phyloP scores from a whole-genome alignment of 92 coral and sea anemone species.

The Porites cylindrica region DNA sequence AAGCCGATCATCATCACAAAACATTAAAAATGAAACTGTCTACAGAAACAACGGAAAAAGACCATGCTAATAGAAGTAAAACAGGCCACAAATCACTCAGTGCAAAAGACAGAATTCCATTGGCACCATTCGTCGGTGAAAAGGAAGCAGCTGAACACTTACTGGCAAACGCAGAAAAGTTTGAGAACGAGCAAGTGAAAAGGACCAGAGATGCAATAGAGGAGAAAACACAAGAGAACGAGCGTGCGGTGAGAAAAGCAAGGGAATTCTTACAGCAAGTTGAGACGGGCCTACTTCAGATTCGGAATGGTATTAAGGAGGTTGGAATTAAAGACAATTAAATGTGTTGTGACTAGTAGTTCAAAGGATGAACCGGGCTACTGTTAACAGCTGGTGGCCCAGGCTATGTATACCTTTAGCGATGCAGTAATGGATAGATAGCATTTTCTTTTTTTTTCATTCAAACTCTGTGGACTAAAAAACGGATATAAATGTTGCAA shows the following conservation, averaged over 20 bases:
- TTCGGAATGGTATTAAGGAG: slow-evolving; percentile 33
- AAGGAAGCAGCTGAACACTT: slow-evolving; percentile 10
- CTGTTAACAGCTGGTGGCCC: no score
- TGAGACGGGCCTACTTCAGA: slow-evolving; percentile 62
- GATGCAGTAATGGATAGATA: no score
- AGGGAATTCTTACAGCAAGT: slow-evolving; percentile 55
- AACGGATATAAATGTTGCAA: no score
- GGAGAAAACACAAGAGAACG: slow-evolving; percentile 68
- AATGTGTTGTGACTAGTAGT: not conserved
- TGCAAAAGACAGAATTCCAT: slow-evolving; percentile 42
- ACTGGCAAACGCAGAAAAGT: slow-evolving; percentile 49
- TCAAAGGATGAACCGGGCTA: no score
- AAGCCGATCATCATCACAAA: slow-evolving; percentile 20
- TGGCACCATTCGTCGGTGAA: not conserved
- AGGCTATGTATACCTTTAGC: no score
- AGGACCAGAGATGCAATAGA: slow-evolving; percentile 69
- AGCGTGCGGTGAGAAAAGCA: slow-evolving; percentile 65
- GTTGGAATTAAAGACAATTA: not conserved
- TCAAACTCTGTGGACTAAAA: no score
- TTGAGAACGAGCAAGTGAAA: slow-evolving; percentile 56
- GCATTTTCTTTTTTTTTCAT: no score
- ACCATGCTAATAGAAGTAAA: not conserved
- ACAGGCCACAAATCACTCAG: not conserved
- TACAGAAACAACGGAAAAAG: not conserved
- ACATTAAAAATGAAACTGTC: not conserved